These are phyloP conservation scores for Anoplophora glabripennis DNA, from an alignment of 1,140 invertebrate species.

Conservation along the genomic window DNA sequence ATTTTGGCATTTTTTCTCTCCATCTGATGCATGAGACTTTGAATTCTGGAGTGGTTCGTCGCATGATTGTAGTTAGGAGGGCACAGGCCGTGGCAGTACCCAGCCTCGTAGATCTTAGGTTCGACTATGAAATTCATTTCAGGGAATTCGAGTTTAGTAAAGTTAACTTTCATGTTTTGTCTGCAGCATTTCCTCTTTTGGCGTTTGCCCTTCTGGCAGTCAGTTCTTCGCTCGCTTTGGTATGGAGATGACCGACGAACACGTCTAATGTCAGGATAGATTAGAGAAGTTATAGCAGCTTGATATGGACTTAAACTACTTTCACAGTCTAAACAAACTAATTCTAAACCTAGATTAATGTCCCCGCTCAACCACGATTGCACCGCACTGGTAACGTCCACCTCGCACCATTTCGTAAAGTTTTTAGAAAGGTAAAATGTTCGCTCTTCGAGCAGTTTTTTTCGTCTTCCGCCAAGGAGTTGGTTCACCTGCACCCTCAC, in stretches of 20 bases:
- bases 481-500: slow-evolving; percentile 38
- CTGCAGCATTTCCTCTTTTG: slow-evolving; percentile 65
- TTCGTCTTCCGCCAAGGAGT: slow-evolving; percentile 34
- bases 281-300: slow-evolving; percentile 48
- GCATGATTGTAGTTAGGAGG: slow-evolving; percentile 67
- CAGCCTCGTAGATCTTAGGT: slow-evolving; percentile 70
- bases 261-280: slow-evolving; percentile 37
- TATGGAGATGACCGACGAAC: slow-evolving; percentile 42
- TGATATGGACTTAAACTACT: slow-evolving; percentile 45
- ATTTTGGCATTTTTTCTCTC: slow-evolving; percentile 41
- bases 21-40: slow-evolving; percentile 66
- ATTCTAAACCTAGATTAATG: slow-evolving; percentile 53
- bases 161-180: slow-evolving; percentile 63
- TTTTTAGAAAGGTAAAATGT: slow-evolving; percentile 35
- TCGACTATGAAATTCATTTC: slow-evolving; percentile 66
- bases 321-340: slow-evolving; percentile 51
- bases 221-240: slow-evolving; percentile 49
- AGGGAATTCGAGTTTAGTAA: slow-evolving; percentile 56
- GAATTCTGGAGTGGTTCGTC: slow-evolving; percentile 69
- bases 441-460: slow-evolving; percentile 34
- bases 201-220: slow-evolving; percentile 53
- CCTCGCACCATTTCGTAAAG: slow-evolving; percentile 53
- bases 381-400: slow-evolving; percentile 56
- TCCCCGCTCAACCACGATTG: slow-evolving; percentile 50
- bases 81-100: slow-evolving; percentile 70